These are phyloP conservation scores for rabbit (Oryctolagus cuniculus) DNA, from an alignment of 2,113 vertebrate genomes.

Conservation along the genomic window mOryCun1.1 NC_091439.1:12877501-12878000, in stretches of 20 bases:
- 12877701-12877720: background rate
- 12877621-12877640: background rate
- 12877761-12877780: background rate
- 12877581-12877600: background rate
- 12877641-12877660: background rate
- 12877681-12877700: background rate
- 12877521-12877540: too few relatives aligned
- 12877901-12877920: background rate
- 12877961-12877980: slow-evolving; percentile 20
- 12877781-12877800: background rate
- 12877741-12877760: background rate
- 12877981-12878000: background rate
- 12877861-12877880: background rate
- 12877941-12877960: slow-evolving; percentile 57
- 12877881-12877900: background rate
- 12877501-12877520: background rate
- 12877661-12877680: background rate
- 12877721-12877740: background rate
- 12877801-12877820: background rate
- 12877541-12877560: background rate
- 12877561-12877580: background rate
- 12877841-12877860: slow-evolving; percentile 1
- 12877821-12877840: background rate
- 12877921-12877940: slow-evolving; percentile 50
- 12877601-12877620: background rate